Base-by-base conservation (phyloP, 2,113 vertebrate genomes). In the Grammomys surdaster region DNA sequence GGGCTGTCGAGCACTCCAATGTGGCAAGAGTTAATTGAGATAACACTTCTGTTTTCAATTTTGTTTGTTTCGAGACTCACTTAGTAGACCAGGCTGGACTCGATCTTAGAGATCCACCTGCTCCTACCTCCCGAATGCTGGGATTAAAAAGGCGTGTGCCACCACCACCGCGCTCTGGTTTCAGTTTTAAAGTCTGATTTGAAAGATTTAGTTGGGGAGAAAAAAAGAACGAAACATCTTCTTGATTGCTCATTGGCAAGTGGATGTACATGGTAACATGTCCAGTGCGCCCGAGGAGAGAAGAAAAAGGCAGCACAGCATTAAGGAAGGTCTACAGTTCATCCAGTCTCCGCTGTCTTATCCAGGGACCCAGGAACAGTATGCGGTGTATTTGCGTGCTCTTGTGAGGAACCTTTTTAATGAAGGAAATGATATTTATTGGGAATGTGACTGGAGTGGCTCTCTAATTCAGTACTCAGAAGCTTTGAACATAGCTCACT, bases 351-450 rank as follows among this genome's bases (percentile, higher is more conserved):
- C n/a, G n/a, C n/a, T n/a, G n/a, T n/a, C n/a, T n/a, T n/a, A n/a
- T n/a, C n/a, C n/a, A n/a, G n/a, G n/a, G n/a, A n/a, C n/a, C n/a
- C n/a, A n/a, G n/a, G n/a, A n/a, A n/a, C n/a, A n/a, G n/a, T n/a
- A n/a, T n/a, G n/a, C n/a, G 99, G 98, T 99, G 73, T 99, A 99
- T 97, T 99, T 99, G 95, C 98, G 98, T 90, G 98, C 99, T 67
- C 99, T 99, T 4, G 99, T 99, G 97, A 99, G 98, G 98, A 99
- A 99, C 98, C 98, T 99, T 93, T 99, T 99, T 96, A 99, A 99
- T 46, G 99, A 99, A 98, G 99, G 99, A 91, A 99, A 99, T 78
- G 99, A 99, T 28, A 98, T 99, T 1, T 99, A 99, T 97, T 99
- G 98, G 96, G 99, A 99, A 98, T 98, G 98, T 4, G 98, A 99